Conservation (phyloP, 2,888 invertebrate species). For the Tipula confusa region DNA sequence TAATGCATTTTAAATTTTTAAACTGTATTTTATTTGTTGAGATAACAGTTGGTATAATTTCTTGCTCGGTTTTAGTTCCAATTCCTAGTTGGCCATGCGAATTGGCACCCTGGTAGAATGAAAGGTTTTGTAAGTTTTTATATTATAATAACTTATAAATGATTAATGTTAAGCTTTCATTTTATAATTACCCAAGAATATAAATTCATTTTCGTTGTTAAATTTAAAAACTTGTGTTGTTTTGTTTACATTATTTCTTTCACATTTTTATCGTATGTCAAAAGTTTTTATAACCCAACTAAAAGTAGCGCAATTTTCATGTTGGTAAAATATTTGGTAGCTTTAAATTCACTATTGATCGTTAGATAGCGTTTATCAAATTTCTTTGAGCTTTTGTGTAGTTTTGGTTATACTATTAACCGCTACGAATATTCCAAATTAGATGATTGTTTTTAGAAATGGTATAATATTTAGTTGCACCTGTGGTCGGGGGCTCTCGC, state of each 20-base stretch:
- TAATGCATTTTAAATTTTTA: slow-evolving; percentile 58
- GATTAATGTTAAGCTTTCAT: not conserved
- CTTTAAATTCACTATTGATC: not conserved
- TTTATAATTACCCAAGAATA: slow-evolving; percentile 48
- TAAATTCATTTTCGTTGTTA: slow-evolving; percentile 41
- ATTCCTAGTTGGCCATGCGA: slow-evolving; percentile 77
- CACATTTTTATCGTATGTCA: not conserved
- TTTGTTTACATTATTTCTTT: not conserved
- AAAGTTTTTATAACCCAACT: not conserved
- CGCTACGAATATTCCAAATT: too few relatives aligned
- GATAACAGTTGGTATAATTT: slow-evolving; percentile 53
- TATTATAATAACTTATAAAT: slow-evolving; percentile 10
- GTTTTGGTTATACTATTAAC: too few relatives aligned
- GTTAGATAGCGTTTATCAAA: not conserved
- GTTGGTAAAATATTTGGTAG: not conserved
- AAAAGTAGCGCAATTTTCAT: not conserved
- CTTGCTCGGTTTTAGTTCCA: slow-evolving; percentile 63
- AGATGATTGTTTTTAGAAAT: too few relatives aligned
- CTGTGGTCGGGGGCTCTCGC: too few relatives aligned
- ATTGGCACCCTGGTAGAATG: slow-evolving; percentile 67
- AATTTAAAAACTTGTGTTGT: too few relatives aligned
- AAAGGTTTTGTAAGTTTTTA: slow-evolving; percentile 35
- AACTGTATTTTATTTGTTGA: slow-evolving; percentile 46
- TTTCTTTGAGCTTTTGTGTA: too few relatives aligned
- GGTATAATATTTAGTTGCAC: too few relatives aligned